A percentile compares a stretch with the other conserved stretches of the same genome.
phyloP scores from a whole-genome alignment of 2,888 invertebrate genomes.

The Noctua janthina region DNA sequence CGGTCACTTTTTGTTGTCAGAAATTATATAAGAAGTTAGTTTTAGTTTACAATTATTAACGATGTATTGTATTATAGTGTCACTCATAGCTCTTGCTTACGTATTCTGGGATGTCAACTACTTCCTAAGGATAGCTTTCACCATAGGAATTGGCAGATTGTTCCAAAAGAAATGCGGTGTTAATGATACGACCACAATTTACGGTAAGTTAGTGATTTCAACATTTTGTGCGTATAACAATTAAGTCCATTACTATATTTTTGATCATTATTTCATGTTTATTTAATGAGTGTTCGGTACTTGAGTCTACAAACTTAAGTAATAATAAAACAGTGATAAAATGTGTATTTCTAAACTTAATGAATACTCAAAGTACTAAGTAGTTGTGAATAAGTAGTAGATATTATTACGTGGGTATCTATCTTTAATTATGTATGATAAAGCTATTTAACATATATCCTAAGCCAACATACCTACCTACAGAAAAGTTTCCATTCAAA shows the following conservation, averaged over 20 bases:
- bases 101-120: constrained; percentile 95
- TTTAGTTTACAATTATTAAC: constrained; percentile 36
- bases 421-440: neutral
- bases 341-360: neutral
- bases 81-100: constrained; percentile 90
- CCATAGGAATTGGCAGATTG: constrained; percentile 92
- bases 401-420: neutral
- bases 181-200: constrained; percentile 93
- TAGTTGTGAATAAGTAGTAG: neutral
- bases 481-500: constrained; percentile 11
- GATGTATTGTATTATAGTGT: constrained; percentile 83
- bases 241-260: constrained; percentile 5
- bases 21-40: constrained; percentile 1
- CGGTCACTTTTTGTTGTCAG: constrained; percentile 10
- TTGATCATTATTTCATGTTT: neutral
- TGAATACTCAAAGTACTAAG: neutral
- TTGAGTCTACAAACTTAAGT: neutral
- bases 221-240: constrained; percentile 27
- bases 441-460: neutral
- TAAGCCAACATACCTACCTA: neutral
- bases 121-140: constrained; percentile 93
- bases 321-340: neutral
- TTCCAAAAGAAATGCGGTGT: constrained; percentile 93
- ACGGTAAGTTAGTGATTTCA: constrained; percentile 90
- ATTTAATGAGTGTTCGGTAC: neutral